Conservation (phyloP, 1,140 invertebrate genomes). For the Nixonia krombeini region DNA sequence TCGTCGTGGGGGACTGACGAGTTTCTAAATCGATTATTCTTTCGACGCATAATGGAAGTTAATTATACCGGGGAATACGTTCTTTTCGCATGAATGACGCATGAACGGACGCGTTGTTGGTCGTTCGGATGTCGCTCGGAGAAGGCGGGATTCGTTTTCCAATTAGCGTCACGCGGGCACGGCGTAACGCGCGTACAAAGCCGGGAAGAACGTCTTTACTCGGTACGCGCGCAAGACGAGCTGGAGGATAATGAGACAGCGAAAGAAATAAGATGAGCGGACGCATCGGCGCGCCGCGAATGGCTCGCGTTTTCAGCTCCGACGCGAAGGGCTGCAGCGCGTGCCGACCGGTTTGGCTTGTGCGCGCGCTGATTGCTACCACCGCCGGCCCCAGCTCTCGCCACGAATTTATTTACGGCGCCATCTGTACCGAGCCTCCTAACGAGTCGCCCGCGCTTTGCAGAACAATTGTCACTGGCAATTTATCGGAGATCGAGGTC, state of each 20-base stretch:
- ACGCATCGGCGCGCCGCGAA: constrained; percentile 15
- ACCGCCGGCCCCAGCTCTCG: constrained; percentile 20
- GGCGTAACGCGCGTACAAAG: not conserved
- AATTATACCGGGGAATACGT: too few relatives aligned
- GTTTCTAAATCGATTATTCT: too few relatives aligned
- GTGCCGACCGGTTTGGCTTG: constrained; percentile 61
- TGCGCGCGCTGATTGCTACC: constrained; percentile 32
- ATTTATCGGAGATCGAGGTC: too few relatives aligned
- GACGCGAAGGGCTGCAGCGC: constrained; percentile 37
- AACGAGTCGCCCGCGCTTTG: not conserved
- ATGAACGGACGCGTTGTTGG: too few relatives aligned
- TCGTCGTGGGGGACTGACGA: too few relatives aligned
- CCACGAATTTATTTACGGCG: constrained; percentile 48
- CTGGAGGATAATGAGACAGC: constrained; percentile 35
- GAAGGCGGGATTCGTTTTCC: too few relatives aligned
- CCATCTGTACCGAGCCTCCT: not conserved
- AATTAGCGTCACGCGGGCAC: too few relatives aligned
- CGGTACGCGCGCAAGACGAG: not conserved
- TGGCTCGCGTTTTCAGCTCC: constrained; percentile 15
- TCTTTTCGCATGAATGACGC: too few relatives aligned
- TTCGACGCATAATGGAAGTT: too few relatives aligned
- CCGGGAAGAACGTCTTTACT: constrained; percentile 19
- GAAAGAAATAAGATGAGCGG: constrained; percentile 24
- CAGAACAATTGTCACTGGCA: too few relatives aligned
- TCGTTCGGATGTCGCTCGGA: too few relatives aligned